Evolutionary conservation across 2,888 invertebrate genomes (phyloP), one percentile per base, ranked within the genome.

Genomic region (Caenorhabditis panamensis): DNA sequence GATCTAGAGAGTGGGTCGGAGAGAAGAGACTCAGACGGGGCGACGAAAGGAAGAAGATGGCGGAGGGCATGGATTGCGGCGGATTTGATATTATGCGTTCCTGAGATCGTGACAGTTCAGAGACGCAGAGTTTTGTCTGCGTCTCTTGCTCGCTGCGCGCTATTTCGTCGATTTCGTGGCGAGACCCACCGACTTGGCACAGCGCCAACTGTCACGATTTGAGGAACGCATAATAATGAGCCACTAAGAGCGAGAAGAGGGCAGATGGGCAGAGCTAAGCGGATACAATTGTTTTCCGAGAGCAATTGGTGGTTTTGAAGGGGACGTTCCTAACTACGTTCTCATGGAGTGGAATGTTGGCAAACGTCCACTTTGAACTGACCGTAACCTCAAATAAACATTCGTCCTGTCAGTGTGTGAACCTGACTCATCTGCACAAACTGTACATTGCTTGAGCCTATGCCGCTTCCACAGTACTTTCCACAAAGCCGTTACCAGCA

Each of bases 51-150:
- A 18, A 2, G 61, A 56, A 28, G 49, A 47, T 11, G 28, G 47
- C 26, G 22, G 56, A 72, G 62, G 59, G 59, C 73, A 73, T 73
- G 73, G 58, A 73, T 59, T 73, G 64, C 49, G 63, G 64, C 47
- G 59, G 66, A 73, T 73, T 73, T 73, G 73, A n/a, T n/a, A n/a
- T n/a, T n/a, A n/a, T n/a, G n/a, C n/a, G n/a, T n/a, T n/a, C n/a
- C n/a, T n/a, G n/a, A n/a, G n/a, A n/a, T n/a, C n/a, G n/a, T n/a
- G n/a, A n/a, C n/a, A n/a, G n/a, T n/a, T n/a, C n/a, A n/a, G n/a
- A n/a, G n/a, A n/a, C n/a, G n/a, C n/a, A n/a, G n/a, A n/a, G n/a
- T n/a, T n/a, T n/a, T n/a, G n/a, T n/a, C n/a, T n/a, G n/a, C n/a
- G n/a, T n/a, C n/a, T n/a, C n/a, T n/a, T n/a, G n/a, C n/a, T n/a